Evolutionary conservation across 2,888 invertebrate genomes (phyloP).

Genomic region (Drosophila lutescens): DNA sequence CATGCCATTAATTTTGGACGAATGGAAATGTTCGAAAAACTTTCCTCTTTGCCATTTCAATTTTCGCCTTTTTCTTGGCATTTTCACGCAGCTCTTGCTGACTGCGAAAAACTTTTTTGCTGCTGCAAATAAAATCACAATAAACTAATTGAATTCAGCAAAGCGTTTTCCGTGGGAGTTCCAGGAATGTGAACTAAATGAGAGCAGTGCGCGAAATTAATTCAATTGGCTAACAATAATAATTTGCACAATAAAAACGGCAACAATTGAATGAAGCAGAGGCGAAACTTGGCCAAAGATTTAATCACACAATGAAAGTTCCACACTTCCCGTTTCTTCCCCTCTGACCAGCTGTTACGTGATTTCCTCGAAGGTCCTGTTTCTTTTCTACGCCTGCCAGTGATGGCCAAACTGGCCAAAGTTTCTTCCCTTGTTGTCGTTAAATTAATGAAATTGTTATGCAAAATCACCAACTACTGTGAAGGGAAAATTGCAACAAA

Average conservation of each 20-base stretch:
- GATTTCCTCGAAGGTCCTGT: slow-evolving; percentile 10
- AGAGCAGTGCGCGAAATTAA: slow-evolving; percentile 62
- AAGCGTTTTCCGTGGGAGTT: slow-evolving; percentile 58
- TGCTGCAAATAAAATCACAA: slow-evolving; percentile 63
- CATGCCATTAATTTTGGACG: slow-evolving; percentile 15
- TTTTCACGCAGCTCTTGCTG: slow-evolving; percentile 48
- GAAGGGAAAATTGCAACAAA: slow-evolving; percentile 30
- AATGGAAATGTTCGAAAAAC: slow-evolving; percentile 35
- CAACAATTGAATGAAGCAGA: slow-evolving; percentile 64
- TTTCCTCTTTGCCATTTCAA: slow-evolving; percentile 14
- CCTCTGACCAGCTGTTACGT: slow-evolving; percentile 5
- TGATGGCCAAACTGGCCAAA: slow-evolving; percentile 55
- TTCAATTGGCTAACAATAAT: slow-evolving; percentile 78
- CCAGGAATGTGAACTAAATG: slow-evolving; percentile 15
- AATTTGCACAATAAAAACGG: slow-evolving; percentile 78
- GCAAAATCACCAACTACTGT: slow-evolving; percentile 71
- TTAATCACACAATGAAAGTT: slow-evolving; percentile 61
- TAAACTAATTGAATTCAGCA: slow-evolving; percentile 77
- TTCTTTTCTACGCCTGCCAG: slow-evolving; percentile 30
- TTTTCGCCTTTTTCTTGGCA: slow-evolving; percentile 24
- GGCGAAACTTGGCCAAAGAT: slow-evolving; percentile 60
- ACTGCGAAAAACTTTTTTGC: slow-evolving; percentile 29
- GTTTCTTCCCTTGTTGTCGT: slow-evolving; percentile 30
- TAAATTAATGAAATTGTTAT: slow-evolving; percentile 78
- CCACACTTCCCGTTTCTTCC: slow-evolving; percentile 39